Percentiles rank a stretch among this genome's conserved stretches.
phyloP scores from a whole-genome alignment of 2,888 invertebrate species.

The Conomelus anceps region DNA sequence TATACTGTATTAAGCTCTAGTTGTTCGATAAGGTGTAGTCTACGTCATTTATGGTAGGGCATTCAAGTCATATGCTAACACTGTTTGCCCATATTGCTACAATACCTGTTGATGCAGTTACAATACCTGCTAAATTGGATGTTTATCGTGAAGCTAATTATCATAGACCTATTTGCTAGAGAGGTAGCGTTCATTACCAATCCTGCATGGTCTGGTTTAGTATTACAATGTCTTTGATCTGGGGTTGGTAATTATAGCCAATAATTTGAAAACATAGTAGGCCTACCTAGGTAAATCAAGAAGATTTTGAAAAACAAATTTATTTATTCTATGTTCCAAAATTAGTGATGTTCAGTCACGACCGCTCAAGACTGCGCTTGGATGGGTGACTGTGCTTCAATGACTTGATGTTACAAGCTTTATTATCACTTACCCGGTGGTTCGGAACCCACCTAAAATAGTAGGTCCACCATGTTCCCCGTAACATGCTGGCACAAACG shows the following conservation, averaged over 20 bases:
- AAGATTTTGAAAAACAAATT: no score
- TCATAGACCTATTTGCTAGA: not conserved
- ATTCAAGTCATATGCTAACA: not conserved
- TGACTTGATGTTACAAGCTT: no score
- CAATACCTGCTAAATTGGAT: not conserved
- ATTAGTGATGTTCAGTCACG: no score
- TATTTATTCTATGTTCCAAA: no score
- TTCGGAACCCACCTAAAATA: no score
- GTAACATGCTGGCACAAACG: no score
- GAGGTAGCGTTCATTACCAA: not conserved
- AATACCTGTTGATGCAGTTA: not conserved
- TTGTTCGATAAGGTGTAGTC: not conserved
- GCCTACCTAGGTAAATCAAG: no score
- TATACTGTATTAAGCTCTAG: not conserved
- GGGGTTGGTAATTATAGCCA: not conserved
- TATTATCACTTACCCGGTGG: no score
- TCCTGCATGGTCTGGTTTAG: no score
- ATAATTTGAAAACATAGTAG: not conserved
- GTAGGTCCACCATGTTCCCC: no score
- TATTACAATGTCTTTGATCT: not conserved
- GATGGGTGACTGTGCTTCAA: no score
- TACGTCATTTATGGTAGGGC: not conserved
- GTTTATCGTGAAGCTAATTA: not conserved
- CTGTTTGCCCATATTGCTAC: not conserved
- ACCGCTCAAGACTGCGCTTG: no score